Base-by-base conservation (phyloP, 2,113 vertebrate species). In the Artemisiospiza belli region DNA sequence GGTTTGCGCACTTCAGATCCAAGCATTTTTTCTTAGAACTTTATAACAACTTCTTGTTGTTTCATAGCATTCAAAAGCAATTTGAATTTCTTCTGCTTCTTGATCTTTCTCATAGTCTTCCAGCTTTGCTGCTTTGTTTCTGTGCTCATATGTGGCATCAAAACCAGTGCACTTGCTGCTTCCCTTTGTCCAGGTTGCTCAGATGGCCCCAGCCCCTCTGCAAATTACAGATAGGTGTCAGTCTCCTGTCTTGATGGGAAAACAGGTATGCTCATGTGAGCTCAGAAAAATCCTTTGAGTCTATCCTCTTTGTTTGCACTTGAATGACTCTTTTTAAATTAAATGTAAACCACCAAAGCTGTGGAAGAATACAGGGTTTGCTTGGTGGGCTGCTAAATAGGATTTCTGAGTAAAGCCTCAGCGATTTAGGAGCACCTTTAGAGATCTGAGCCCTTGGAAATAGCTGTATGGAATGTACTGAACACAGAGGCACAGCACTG, bases 381-480 rank as follows among this genome's bases (percentile, higher is more conserved):
- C 51, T 70, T 58, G 41, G 15, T 10, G 16, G 21, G 30, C 72
- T 58, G 46, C 20, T 70, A 67, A 77, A 57, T 5, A 59, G 55
- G 27, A 74, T 85, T 85, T 80, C 63, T 58, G 59, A 67, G 39
- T 17, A 58, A 92, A 91, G 35, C 43, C 31, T 51, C 46, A 35
- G 67, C 3, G 59, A 77, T 33, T 82, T 69, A 51, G 70, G 62
- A 91, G 12, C 12, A 30, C 11, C 33, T 79, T 27, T 82, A 51
- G 61, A 84, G 49, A 30, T 6, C 20, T 44, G 28, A 87, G 30
- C 28, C 47, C 75, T 67, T 1, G 2, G 72, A 89, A 91, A 77
- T 9, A 11, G 2, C 13, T 7, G 3, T 8, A 4, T 21, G 21
- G 30, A 69, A 31, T 1, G 5, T 7, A 9, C 51, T 25, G 46